Evolutionary conservation across 2,797 vertebrate species (phyloP), one percentile per base, ranked within the genome.

Genomic region (Morelia viridis): DNA sequence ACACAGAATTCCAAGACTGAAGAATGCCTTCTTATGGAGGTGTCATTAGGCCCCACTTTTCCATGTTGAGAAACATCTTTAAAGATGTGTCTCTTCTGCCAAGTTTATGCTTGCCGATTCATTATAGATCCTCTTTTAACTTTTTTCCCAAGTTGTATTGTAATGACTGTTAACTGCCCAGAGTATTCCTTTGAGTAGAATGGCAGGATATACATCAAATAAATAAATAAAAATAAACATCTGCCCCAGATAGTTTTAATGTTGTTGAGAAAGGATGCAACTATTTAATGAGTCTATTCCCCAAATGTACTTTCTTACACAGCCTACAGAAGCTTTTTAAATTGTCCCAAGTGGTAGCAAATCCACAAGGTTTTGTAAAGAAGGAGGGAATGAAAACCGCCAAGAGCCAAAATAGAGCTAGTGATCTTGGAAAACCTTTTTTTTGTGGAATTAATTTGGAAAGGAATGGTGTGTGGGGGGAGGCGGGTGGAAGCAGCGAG

Each of bases 391-490:
- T 1, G 5, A 56, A 94, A 96, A 94, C 86, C 87, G 64, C 53
- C 87, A 12, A 94, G 58, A 57, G 92, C 92, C 92, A 84, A 53
- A 80, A 94, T 24, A 95, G 95, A 96, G 91, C 86, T 90, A 85
- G 68, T 93, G 93, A 94, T 95, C 93, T 71, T 91, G 61, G 76
- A 93, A 97, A 96, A 94, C 17, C 90, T 92, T 41, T 46, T 80
- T 90, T 94, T 95, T 92, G 60, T 94, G 84, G 91, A 80, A 94
- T 94, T 93, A 92, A 95, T 95, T 94, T 93, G 86, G 90, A 94
- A 91, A 94, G 76, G 15, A 68, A 41, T 76, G 15, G n/a, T 35
- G 35, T 35, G 35, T 35, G 35, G 91, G 95, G 88, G 93, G 92
- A 13, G 60, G 13, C 17, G 28, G 22, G 64, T 41, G 65, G 19